phyloP scores from a whole-genome alignment of 2,797 vertebrate species.

The Enteromius fasciolatus region DNA sequence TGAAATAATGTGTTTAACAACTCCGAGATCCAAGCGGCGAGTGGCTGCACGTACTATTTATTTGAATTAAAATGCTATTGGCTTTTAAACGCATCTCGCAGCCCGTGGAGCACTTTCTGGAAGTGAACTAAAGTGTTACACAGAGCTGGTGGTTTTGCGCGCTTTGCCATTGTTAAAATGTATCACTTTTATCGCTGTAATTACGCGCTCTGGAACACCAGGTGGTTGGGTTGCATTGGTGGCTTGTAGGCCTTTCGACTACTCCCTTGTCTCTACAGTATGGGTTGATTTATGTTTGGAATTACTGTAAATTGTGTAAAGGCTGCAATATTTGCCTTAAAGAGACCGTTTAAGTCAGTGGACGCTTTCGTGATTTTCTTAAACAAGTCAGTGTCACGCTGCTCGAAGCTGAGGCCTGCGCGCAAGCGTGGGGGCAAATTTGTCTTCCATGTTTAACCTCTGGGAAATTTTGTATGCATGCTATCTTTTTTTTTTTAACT shows the following conservation, averaged over 20 bases:
- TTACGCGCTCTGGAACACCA: slow-evolving; percentile 71
- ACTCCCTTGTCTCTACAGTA: slow-evolving; percentile 36
- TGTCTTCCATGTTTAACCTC: slow-evolving; percentile 59
- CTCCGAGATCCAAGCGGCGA: slow-evolving; percentile 1
- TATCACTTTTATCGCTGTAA: slow-evolving; percentile 55
- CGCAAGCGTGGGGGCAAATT: slow-evolving; percentile 52
- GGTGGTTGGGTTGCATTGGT: slow-evolving; percentile 77
- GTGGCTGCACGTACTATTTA: not conserved
- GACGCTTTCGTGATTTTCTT: not conserved
- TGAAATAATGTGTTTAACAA: slow-evolving; percentile 31
- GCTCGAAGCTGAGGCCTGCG: slow-evolving; percentile 47
- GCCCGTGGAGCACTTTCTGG: not conserved
- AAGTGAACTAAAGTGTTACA: not conserved
- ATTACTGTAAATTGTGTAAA: not conserved
- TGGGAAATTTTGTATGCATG: slow-evolving; percentile 31
- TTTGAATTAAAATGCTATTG: slow-evolving; percentile 8
- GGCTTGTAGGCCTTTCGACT: slow-evolving; percentile 72
- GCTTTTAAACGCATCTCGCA: not conserved
- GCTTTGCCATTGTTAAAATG: slow-evolving; percentile 26
- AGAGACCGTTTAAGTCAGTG: not conserved
- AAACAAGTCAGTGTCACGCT: not conserved
- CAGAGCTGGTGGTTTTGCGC: not conserved
- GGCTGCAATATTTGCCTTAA: not conserved
- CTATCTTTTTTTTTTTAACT: not conserved
- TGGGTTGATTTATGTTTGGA: not conserved